Evolutionary conservation across 2,888 invertebrate species (phyloP), one percentile per base, ranked within the genome.

Genomic region (Andrena trimmerana): DNA sequence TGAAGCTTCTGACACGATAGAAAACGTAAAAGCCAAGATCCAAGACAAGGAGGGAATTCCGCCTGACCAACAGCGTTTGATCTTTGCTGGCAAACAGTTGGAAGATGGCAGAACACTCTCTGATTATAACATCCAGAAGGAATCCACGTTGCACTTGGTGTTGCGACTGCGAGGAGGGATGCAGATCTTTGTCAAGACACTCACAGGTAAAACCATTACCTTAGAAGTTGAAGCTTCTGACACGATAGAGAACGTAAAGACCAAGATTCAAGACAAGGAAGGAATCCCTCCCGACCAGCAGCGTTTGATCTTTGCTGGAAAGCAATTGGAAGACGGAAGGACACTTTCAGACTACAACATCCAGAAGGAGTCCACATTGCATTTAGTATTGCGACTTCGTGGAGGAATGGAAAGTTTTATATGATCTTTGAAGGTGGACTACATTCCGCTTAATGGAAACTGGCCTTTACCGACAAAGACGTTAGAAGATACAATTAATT

Each of bases 1-100:
- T 0, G 96, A 96, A 90, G 93, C 95, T 29, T 84, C 84, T 0
- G 84, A 84, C 16, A 84, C 81, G 0, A 85, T 85, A 5, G 82
- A 83, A 1, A 85, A 83, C 0, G 84, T 84, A 0, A 86, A 86
- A 1, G 81, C 85, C 0, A 85, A 86, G 2, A 86, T 86, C 0
- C 84, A 84, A 16, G 85, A 86, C 57, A 83, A 81, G n/a, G 83
- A 85, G 24, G 83, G 86, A 0, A 78, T 88, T 48, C 81, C 78
- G 10, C 78, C 81, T 20, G 75, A 84, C 20, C 84, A 83, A 27
- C 85, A 81, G 13, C 82, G 82, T 62, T 59, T 86, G 7, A 82
- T 86, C 65, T 82, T 82, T 20, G 85, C 84, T 57, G 80, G 83
- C 2, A 85, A 87, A 7, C 84, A 82, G 2, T 29, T 82, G 0